Base-by-base conservation (phyloP, 2,113 vertebrate species). In the Proteles cristata region DNA sequence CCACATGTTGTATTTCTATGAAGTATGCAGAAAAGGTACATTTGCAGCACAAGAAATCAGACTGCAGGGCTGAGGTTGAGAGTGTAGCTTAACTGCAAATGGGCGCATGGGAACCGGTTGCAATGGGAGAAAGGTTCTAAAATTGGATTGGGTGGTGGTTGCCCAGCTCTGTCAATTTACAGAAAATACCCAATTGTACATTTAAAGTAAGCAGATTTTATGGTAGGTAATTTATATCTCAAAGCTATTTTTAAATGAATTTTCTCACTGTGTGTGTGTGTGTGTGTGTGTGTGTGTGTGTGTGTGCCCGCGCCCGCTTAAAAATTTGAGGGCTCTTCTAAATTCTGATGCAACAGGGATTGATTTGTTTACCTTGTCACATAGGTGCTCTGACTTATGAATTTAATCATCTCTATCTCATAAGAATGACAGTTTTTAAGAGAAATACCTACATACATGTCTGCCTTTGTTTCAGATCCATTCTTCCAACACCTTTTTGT, bases 401-500 rank as follows among this genome's bases (percentile, higher is more conserved):
- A n/a, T 82, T 93, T 86, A 85, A 85, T 73, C 43, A 77, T 74
- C 43, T 90, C 45, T 88, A 12, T 68, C 58, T 80, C 45, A 66
- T 61, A 77, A 86, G 26, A 89, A 86, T 88, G 88, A 50, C 7
- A 68, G 7, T 65, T 83, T 83, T 77, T 81, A 73, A 73, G 68
- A 89, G 53, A 97, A 65, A 83, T 63, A n/a, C 2, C 23, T 89
- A 28, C 77, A 50, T 79, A 31, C 50, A 21, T 80, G 65, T 12
- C 69, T 95, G 35, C 84, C 35, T 95, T 94, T 82, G 31, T 92
- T 74, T 95, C 74, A 87, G 3, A 74, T 48, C 45, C 10, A 50
- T 81, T 86, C 83, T 89, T 63, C 33, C 11, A 65, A 2, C 16
- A 43, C 55, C 15, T 61, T 23, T 86, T 77, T 55, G 4, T 79